A percentile compares a stretch with the other conserved stretches of the same genome.
Conservation (phyloP, 1,140 invertebrate species). For the Leucophenga varia region DNA sequence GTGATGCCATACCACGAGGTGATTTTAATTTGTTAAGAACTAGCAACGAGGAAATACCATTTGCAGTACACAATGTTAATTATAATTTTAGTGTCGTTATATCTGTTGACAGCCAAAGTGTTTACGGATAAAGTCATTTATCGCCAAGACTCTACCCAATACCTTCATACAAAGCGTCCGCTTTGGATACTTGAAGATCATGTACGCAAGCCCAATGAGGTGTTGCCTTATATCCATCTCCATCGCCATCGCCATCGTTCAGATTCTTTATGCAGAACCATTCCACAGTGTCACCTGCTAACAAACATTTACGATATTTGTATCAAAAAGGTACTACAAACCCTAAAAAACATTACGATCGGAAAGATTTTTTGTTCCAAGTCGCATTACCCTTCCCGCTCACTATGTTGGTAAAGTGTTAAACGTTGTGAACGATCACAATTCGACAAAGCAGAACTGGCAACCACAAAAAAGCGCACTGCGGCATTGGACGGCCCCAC, state of each 20-base stretch:
- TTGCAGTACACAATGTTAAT: too few relatives aligned
- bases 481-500: background rate
- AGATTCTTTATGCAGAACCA: background rate
- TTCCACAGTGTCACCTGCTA: background rate
- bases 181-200: constrained; percentile 46
- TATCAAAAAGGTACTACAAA: constrained; percentile 9
- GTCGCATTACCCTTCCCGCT: constrained; percentile 7
- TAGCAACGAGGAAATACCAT: too few relatives aligned
- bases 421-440: too few relatives aligned
- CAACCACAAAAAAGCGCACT: constrained; percentile 2
- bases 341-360: too few relatives aligned
- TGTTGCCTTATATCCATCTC: background rate
- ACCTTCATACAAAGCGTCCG: constrained; percentile 28
- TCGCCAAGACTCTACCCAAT: too few relatives aligned
- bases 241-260: background rate
- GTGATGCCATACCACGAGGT: too few relatives aligned
- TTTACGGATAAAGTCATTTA: too few relatives aligned
- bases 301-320: constrained; percentile 21
- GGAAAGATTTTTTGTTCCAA: background rate
- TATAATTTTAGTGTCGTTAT: too few relatives aligned
- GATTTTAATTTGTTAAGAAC: too few relatives aligned
- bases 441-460: constrained; percentile 10
- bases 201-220: constrained; percentile 9
- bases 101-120: too few relatives aligned
- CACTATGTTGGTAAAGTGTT: too few relatives aligned